Base-by-base conservation (phyloP, 2,113 vertebrate genomes). In the Brachyhypopomus occidentalis region DNA sequence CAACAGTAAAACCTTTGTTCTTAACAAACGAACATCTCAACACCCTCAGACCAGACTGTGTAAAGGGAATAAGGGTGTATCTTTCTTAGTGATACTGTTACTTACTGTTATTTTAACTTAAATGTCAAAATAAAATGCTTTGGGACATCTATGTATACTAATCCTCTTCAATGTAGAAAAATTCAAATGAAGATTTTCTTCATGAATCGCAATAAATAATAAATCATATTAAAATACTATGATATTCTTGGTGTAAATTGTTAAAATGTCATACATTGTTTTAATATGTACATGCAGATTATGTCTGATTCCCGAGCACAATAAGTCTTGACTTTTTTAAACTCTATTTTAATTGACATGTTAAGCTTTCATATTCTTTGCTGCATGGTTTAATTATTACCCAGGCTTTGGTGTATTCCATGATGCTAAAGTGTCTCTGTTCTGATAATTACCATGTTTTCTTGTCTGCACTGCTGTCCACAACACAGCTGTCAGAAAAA, bases 301-400 rank as follows among this genome's bases (percentile, higher is more conserved):
- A 19, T 23, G 23, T 19, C 7, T 30, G 45, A 55, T 52, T 52
- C 12, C 45, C 7, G 14, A 45, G 25, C 45, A 72, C 22, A 0
- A 72, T 6, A 4, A 8, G 48, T 72, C 14, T 19, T 27, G 27
- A n/a, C 3, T 1, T 19, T 72, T 55, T 55, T 11, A 52, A 52
- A 52, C 70, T 72, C 23, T 16, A 27, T 52, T 52, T 72, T 55
- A 72, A 55, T 72, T 17, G 55, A 30, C 45, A 72, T 72, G 45
- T 55, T 55, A 25, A 22, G 19, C 9, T 14, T 30, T 59, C 55
- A 75, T 75, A 59, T 59, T 11, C 3, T 9, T 48, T 22, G 5
- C 27, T 36, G 17, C 27, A 20, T 5, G 9, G n/a, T 36, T 2
- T 75, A 75, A 75, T 60, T 38, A 60, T 75, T 17, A 62, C 34